Evolutionary conservation across 2,888 invertebrate species (phyloP).

Genomic region (Selenia dentaria): DNA sequence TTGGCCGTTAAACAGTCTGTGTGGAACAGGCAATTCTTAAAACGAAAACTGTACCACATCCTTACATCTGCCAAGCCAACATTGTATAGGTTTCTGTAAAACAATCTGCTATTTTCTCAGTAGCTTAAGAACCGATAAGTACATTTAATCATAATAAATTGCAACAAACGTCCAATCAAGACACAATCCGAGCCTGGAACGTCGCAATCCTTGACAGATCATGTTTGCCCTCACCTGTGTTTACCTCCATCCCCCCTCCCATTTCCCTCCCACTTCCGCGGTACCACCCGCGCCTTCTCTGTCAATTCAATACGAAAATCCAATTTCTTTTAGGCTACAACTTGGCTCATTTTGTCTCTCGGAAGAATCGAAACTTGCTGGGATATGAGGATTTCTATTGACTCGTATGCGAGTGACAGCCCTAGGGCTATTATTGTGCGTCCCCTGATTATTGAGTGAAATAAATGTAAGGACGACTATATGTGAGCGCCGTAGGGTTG

Average conservation of each 20-base stretch:
- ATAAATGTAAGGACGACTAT: slow-evolving; percentile 46
- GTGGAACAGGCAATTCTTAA: no score
- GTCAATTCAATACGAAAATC: slow-evolving; percentile 76
- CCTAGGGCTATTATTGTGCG: slow-evolving; percentile 53
- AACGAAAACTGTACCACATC: no score
- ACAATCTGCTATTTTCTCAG: slow-evolving; percentile 17
- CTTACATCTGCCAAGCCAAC: no score
- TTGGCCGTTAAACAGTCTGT: no score
- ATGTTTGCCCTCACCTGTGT: slow-evolving; percentile 64
- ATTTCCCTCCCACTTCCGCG: slow-evolving; percentile 9
- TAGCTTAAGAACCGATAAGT: slow-evolving; percentile 10
- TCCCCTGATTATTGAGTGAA: slow-evolving; percentile 56
- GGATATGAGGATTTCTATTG: slow-evolving; percentile 61
- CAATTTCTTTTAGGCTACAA: slow-evolving; percentile 76
- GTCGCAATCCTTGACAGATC: slow-evolving; percentile 58
- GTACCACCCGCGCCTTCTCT: slow-evolving; percentile 38
- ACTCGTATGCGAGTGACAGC: slow-evolving; percentile 57
- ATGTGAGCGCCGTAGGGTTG: slow-evolving; percentile 38
- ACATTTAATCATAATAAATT: slow-evolving; percentile 30
- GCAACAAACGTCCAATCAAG: slow-evolving; percentile 41
- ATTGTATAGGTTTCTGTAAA: no score
- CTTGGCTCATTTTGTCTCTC: slow-evolving; percentile 69
- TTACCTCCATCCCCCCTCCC: slow-evolving; percentile 42
- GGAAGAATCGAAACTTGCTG: slow-evolving; percentile 55
- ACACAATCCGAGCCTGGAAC: slow-evolving; percentile 35